These are phyloP conservation scores for Gonioctena quinquepunctata DNA, from an alignment of 1,140 invertebrate species.

Conservation along the genomic window DNA sequence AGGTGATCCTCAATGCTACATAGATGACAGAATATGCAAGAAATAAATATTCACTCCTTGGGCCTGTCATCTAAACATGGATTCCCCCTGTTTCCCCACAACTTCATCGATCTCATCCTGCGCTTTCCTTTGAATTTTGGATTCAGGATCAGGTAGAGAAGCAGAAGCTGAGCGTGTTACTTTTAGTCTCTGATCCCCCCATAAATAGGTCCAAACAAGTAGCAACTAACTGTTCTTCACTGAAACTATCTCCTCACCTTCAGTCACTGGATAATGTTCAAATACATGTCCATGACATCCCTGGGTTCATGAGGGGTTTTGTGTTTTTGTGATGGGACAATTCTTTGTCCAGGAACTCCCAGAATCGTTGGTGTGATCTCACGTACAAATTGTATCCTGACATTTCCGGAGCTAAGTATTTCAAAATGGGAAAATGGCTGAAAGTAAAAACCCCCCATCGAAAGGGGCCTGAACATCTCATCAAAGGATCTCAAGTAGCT, in stretches of 20 bases:
- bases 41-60: constrained; percentile 69
- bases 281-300: constrained; percentile 86
- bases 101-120: constrained; percentile 81
- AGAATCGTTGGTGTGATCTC: constrained; percentile 69
- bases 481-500: constrained; percentile 71
- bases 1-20: too few species aligned
- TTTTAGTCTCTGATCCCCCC: constrained; percentile 79
- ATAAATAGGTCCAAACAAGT: constrained; percentile 83
- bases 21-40: too few species aligned
- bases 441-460: constrained; percentile 79
- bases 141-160: constrained; percentile 78
- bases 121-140: constrained; percentile 79
- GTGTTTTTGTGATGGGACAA: constrained; percentile 75
- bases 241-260: constrained; percentile 27
- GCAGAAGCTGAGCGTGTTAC: constrained; percentile 75
- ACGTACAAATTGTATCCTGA: constrained; percentile 78
- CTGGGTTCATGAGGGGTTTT: constrained; percentile 65
- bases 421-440: constrained; percentile 77
- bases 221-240: constrained; percentile 73
- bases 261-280: constrained; percentile 67
- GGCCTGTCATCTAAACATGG: constrained; percentile 72
- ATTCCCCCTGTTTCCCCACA: constrained; percentile 67
- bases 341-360: constrained; percentile 73
- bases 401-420: constrained; percentile 71
- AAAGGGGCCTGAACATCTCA: constrained; percentile 70